phyloP scores from a whole-genome alignment of 2,113 vertebrate genomes.

The Prietella phreatophila region DNA sequence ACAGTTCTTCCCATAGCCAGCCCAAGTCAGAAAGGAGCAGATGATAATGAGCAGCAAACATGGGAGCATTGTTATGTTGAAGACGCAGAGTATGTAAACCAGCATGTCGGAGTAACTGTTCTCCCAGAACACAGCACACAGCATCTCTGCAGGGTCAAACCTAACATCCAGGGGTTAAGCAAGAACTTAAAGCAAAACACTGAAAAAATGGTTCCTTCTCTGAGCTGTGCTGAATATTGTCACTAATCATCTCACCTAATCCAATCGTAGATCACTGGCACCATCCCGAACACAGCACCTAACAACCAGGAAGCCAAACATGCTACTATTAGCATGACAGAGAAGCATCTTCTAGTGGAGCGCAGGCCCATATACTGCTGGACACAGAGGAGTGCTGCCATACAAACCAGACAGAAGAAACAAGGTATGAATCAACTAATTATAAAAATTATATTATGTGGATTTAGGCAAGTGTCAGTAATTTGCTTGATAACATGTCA shows the following conservation, averaged over 20 bases:
- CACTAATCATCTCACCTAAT: constrained; percentile 60
- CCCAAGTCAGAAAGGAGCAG: constrained; percentile 58
- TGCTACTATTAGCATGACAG: constrained; percentile 51
- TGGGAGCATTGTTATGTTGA: constrained; percentile 65
- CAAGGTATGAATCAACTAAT: not conserved
- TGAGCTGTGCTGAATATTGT: not conserved
- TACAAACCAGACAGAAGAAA: constrained; percentile 4
- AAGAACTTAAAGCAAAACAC: not conserved
- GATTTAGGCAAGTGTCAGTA: not conserved
- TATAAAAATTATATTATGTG: not conserved
- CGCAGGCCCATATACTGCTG: constrained; percentile 57
- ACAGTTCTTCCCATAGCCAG: constrained; percentile 33
- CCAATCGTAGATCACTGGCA: constrained; percentile 71
- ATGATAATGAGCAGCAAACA: constrained; percentile 64
- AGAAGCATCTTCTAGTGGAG: constrained; percentile 47
- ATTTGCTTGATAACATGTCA: not conserved
- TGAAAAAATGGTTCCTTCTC: not conserved
- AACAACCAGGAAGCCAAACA: constrained; percentile 67
- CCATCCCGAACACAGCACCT: constrained; percentile 66
- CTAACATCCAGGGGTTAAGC: constrained; percentile 46
- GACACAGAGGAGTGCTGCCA: constrained; percentile 66
- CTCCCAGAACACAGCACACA: constrained; percentile 75
- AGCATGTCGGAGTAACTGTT: constrained; percentile 72
- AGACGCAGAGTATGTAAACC: constrained; percentile 70
- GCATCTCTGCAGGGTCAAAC: constrained; percentile 73